Evolutionary conservation across 2,797 vertebrate genomes (phyloP), one percentile per base, ranked within the genome.

Genomic region (Sciurus vulgaris): DNA sequence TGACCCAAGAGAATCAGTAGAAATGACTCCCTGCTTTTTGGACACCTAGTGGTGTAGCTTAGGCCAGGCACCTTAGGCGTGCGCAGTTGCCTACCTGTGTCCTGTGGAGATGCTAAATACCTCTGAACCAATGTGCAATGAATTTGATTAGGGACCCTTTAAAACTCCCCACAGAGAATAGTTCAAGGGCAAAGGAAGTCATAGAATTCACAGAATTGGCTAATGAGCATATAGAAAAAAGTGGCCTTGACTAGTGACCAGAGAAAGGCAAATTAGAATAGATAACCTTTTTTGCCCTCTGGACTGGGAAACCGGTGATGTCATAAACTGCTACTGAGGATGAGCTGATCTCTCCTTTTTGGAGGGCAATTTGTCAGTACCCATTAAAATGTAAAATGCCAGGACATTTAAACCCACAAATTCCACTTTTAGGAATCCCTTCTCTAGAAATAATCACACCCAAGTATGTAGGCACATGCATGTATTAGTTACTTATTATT

Each of bases 41-140:
- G 35, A 73, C 33, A 56, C 38, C 38, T 24, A 3, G 1, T 13
- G 44, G 5, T 33, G 14, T 7, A 3, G 20, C 33, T 59, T 18
- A 2, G 51, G 14, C 51, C 44, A 15, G 20, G 54, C 7, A 7
- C 56, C 30, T 28, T 14, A 24, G 20, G 4, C 28, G 4, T 2
- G 14, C 38, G 49, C 28, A 5, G 41, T 2, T 51, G n/a, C 10
- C 56, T n/a, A 47, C 13, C 0, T 4, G 33, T 22, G 33, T 6
- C 44, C 5, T 17, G 1, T 6, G 59, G 35, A 47, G 2, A 1
- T 9, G 7, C 18, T 41, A 4, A 6, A 22, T 1, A 7, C 70
- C 77, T 69, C 56, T 18, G 49, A 18, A 20, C 41, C n/a, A 10
- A 24, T 15, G 22, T 44, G 38, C 11, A n/a, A 5, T 13, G 12